These are phyloP conservation scores for Zaprionus inermis DNA, from an alignment of 1,140 invertebrate species.

Conservation along the genomic window DNA sequence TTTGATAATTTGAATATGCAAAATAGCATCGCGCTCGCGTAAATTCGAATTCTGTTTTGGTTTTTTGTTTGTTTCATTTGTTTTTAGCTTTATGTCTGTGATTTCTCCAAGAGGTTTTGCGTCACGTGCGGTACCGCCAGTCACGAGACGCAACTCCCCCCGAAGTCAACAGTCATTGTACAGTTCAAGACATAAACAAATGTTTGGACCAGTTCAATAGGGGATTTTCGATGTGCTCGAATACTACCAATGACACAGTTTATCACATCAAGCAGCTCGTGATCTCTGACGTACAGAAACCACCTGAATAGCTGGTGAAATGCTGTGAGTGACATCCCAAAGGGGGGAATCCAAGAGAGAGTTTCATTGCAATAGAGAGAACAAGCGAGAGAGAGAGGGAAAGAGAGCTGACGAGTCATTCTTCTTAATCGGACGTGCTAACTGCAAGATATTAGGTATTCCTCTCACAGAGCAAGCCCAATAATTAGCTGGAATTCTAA, in stretches of 20 bases:
- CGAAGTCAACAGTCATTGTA: slow-evolving; percentile 34
- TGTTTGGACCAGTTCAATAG: slow-evolving; percentile 6
- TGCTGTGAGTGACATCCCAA: background rate
- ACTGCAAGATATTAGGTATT: slow-evolving; percentile 20
- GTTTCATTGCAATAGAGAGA: background rate
- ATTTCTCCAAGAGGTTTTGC: slow-evolving; percentile 57
- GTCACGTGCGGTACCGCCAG: slow-evolving; percentile 70
- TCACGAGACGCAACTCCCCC: slow-evolving; percentile 35
- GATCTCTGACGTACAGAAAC: background rate
- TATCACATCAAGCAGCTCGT: background rate
- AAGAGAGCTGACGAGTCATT: background rate
- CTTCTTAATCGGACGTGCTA: slow-evolving; percentile 23
- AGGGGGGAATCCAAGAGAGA: slow-evolving; percentile 15
- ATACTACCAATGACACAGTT: background rate
- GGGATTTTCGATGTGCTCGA: slow-evolving; percentile 29
- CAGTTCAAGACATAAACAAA: slow-evolving; percentile 25
- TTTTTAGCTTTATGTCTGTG: slow-evolving; percentile 33
- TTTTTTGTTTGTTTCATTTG: slow-evolving; percentile 24
- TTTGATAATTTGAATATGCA: slow-evolving; percentile 63
- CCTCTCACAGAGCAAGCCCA: slow-evolving; percentile 14
- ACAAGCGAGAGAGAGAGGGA: background rate
- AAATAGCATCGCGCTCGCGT: slow-evolving; percentile 60
- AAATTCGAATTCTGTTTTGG: slow-evolving; percentile 18
- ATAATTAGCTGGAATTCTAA: slow-evolving; percentile 26
- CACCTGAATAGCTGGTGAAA: background rate